These are phyloP conservation scores for Anisognathus igniventris DNA, from an alignment of 2,797 vertebrate genomes.

Conservation along the genomic window DNA sequence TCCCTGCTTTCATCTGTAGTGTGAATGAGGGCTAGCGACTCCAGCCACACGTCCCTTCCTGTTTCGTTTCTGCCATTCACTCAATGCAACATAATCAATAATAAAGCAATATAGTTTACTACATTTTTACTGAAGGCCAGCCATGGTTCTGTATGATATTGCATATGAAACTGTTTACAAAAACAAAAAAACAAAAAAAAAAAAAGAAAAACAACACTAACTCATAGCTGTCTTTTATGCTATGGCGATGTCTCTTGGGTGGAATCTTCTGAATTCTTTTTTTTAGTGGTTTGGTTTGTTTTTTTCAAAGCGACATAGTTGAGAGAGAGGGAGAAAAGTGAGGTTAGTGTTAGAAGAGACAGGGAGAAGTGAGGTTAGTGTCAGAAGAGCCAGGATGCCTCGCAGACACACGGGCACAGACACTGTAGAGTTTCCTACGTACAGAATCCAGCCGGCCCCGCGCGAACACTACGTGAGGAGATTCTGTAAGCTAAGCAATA, in stretches of 20 bases:
- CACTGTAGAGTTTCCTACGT: constrained; percentile 64
- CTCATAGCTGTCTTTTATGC: constrained; percentile 75
- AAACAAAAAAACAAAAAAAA: not conserved
- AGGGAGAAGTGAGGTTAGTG: constrained; percentile 32
- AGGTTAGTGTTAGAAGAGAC: constrained; percentile 31
- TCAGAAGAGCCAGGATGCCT: constrained; percentile 42
- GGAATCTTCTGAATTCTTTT: constrained; percentile 45
- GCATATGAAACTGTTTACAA: constrained; percentile 83
- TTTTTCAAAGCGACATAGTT: constrained; percentile 45
- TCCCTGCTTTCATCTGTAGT: constrained; percentile 66
- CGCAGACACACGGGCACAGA: constrained; percentile 61
- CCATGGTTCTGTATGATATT: constrained; percentile 81
- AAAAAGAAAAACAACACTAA: constrained; percentile 61
- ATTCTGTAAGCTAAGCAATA: constrained; percentile 80
- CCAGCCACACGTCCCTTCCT: constrained; percentile 71
- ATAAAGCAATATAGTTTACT: constrained; percentile 83
- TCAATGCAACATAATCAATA: constrained; percentile 75
- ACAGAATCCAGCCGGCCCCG: constrained; percentile 56
- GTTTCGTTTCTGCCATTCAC: constrained; percentile 73
- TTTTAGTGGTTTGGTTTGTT: constrained; percentile 56
- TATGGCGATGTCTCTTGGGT: constrained; percentile 65
- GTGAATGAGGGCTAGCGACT: constrained; percentile 77
- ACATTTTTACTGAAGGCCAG: constrained; percentile 79
- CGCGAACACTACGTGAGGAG: constrained; percentile 68
- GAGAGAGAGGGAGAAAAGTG: constrained; percentile 28